These are phyloP conservation scores for Aethina tumida DNA, from an alignment of 1,140 invertebrate species.

Conservation along the genomic window DNA sequence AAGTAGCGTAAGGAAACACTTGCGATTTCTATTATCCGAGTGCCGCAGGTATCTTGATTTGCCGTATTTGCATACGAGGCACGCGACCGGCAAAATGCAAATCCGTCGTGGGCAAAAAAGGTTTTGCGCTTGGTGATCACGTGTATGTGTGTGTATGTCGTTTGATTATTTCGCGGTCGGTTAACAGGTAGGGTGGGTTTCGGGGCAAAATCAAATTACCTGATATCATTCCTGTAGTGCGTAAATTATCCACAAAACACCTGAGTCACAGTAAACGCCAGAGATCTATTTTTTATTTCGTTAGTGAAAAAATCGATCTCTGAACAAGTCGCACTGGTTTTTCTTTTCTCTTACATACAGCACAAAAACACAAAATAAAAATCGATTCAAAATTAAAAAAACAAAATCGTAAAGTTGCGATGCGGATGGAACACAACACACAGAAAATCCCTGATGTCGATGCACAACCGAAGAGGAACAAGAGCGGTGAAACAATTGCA, in stretches of 20 bases:
- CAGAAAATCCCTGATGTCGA: slow-evolving; percentile 7
- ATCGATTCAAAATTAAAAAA: no score
- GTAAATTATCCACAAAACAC: slow-evolving; percentile 23
- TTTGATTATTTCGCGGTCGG: no score
- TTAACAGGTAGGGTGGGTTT: no score
- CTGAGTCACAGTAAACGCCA: slow-evolving; percentile 22
- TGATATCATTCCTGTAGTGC: slow-evolving; percentile 24
- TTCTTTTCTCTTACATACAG: no score
- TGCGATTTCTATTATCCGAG: no score
- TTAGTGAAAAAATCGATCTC: no score
- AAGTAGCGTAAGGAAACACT: no score
- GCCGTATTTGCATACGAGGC: no score
- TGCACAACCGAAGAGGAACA: slow-evolving; percentile 14
- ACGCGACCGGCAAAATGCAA: slow-evolving; percentile 1
- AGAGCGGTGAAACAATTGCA: slow-evolving; percentile 21
- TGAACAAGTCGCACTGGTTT: no score
- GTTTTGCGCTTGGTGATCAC: background rate
- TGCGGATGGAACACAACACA: slow-evolving; percentile 11
- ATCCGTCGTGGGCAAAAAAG: background rate
- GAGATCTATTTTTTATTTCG: slow-evolving; percentile 3
- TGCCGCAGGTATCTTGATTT: no score
- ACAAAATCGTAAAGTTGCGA: no score
- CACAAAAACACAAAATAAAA: slow-evolving; percentile 12
- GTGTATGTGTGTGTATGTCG: no score
- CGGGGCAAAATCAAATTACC: slow-evolving; percentile 13